Conservation (phyloP, 2,797 vertebrate species). For the Eulemur rubriventer region DNA sequence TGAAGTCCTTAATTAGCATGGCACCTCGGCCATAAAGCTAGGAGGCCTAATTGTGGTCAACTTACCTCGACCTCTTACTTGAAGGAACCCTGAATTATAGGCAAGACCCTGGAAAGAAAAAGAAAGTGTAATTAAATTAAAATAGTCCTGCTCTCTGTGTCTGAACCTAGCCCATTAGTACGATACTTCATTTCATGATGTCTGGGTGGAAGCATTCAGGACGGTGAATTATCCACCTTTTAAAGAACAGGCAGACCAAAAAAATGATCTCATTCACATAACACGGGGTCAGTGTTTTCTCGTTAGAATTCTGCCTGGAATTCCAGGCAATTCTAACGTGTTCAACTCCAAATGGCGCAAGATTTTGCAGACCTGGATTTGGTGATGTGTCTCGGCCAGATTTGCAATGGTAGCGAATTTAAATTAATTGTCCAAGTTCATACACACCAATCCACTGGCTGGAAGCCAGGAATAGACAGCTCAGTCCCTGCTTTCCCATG, state of each 20-base stretch:
- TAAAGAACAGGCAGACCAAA: neutral
- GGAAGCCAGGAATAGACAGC: neutral
- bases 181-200: neutral
- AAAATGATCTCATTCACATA: neutral
- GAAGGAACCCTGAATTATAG: conserved; percentile 20
- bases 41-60: conserved; percentile 67
- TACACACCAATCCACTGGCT: neutral
- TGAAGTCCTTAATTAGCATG: conserved; percentile 80
- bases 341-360: fast-evolving
- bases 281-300: neutral
- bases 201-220: neutral
- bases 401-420: neutral
- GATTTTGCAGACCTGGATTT: neutral
- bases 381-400: neutral
- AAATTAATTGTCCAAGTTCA: neutral
- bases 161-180: neutral
- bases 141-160: neutral
- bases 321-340: neutral
- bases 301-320: neutral
- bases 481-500: neutral
- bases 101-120: conserved; percentile 53
- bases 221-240: neutral
- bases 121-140: neutral
- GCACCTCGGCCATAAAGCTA: conserved; percentile 71
- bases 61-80: conserved; percentile 70